Evolutionary conservation across 2,113 vertebrate genomes (phyloP).

Genomic region (Oreotrochilus melanogaster): DNA sequence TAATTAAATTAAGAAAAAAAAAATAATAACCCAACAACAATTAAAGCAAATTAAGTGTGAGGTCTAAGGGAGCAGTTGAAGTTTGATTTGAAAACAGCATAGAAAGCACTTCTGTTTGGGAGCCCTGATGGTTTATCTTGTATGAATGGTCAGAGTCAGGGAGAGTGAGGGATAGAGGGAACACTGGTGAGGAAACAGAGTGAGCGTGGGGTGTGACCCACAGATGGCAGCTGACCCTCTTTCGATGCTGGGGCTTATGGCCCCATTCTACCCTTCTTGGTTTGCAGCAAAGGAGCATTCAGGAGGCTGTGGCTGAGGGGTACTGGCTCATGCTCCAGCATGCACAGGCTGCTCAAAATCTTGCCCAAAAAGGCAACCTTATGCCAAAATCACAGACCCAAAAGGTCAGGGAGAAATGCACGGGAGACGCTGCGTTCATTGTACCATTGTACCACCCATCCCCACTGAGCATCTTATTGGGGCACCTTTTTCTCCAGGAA

Average conservation of each 20-base stretch:
- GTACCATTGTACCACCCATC: fast-evolving
- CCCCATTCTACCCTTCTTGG: not conserved
- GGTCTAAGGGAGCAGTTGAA: not conserved
- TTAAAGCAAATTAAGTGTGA: slow-evolving; percentile 52
- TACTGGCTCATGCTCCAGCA: not conserved
- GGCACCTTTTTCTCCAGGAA: fast-evolving
- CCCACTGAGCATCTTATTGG: not conserved
- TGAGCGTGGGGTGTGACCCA: fast-evolving
- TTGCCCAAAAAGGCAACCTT: not conserved
- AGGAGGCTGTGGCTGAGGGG: not conserved
- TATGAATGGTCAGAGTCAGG: not conserved
- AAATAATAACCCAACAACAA: slow-evolving; percentile 7
- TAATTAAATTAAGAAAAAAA: slow-evolving; percentile 49
- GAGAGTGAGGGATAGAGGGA: not conserved
- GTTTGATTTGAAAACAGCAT: slow-evolving; percentile 44
- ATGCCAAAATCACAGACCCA: not conserved
- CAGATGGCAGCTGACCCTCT: not conserved
- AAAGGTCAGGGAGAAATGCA: not conserved
- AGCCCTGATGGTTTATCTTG: not conserved
- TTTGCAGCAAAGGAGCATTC: not conserved
- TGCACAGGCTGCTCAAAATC: not conserved
- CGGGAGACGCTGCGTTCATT: not conserved
- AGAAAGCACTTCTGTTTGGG: slow-evolving; percentile 21
- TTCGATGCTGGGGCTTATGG: not conserved
- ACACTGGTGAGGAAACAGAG: fast-evolving